Conservation (phyloP, 1,140 invertebrate species). For the Papilio dardanus region DNA sequence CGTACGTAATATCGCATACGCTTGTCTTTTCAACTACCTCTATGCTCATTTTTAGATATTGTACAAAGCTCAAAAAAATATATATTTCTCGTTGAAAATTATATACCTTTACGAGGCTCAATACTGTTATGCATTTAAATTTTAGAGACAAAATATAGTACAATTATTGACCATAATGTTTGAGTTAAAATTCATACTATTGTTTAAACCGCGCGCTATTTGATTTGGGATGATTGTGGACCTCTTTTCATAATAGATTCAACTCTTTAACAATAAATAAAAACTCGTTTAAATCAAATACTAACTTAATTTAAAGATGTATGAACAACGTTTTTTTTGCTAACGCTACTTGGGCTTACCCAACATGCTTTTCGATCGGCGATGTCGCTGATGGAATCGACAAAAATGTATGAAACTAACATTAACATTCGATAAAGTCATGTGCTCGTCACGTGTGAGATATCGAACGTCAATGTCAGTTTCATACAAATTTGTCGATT, state of each 20-base stretch:
- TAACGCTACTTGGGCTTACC: no score
- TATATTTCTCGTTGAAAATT: conserved; percentile 43
- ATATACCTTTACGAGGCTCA: conserved; percentile 41
- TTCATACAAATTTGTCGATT: no score
- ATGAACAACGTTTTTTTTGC: not conserved
- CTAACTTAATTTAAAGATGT: not conserved
- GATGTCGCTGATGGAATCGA: no score
- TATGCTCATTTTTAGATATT: conserved; percentile 52
- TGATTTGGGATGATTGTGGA: not conserved
- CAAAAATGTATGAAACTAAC: no score
- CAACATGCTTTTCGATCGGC: no score
- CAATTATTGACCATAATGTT: not conserved
- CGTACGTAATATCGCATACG: conserved; percentile 46
- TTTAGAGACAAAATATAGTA: conserved; percentile 14
- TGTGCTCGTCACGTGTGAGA: no score
- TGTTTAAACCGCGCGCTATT: not conserved
- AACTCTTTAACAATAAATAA: no score
- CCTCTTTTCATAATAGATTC: not conserved
- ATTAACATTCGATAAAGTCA: no score
- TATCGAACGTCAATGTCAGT: no score
- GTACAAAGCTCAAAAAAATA: conserved; percentile 35
- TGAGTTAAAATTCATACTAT: conserved; percentile 24
- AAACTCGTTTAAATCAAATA: not conserved
- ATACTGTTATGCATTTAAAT: conserved; percentile 27
- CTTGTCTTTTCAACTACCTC: conserved; percentile 54